A percentile compares a stretch with the other conserved stretches of the same genome.
Evolutionary conservation across 2,888 invertebrate genomes (phyloP).

Genomic region (Ashinkailepas kermadecensis): DNA sequence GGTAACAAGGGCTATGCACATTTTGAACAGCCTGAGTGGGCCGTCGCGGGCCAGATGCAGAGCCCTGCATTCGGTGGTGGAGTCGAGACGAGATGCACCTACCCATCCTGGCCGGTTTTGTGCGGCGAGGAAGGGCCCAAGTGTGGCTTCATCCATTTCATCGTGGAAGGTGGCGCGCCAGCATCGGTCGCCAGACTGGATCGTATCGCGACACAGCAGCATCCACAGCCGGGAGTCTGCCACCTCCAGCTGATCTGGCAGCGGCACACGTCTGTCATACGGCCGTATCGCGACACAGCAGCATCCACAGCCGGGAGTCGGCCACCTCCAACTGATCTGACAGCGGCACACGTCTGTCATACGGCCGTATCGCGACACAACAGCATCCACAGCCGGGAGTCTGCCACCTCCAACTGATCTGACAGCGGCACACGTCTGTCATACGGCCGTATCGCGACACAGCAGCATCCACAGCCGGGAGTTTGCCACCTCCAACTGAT

Average conservation of each 20-base stretch:
- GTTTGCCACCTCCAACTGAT: neutral
- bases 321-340: neutral
- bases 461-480: neutral
- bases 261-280: no score
- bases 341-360: no score
- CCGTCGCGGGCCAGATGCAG: no score
- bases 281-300: no score
- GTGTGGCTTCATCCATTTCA: neutral
- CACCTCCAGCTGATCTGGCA: neutral
- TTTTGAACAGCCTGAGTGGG: no score
- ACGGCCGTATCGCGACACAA: no score
- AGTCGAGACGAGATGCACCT: neutral
- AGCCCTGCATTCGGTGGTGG: no score
- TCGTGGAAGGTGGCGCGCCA: neutral
- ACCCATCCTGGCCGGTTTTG: neutral
- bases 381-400: no score
- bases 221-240: neutral
- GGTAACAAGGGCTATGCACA: no score
- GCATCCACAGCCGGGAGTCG: neutral
- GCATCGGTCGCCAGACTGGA: neutral
- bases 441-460: neutral
- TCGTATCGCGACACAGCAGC: neutral
- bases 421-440: no score
- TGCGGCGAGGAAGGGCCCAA: neutral
- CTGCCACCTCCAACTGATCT: no score